These are phyloP conservation scores for Bimastos eiseni DNA, from an alignment of 2,888 invertebrate species.

Conservation along the genomic window DNA sequence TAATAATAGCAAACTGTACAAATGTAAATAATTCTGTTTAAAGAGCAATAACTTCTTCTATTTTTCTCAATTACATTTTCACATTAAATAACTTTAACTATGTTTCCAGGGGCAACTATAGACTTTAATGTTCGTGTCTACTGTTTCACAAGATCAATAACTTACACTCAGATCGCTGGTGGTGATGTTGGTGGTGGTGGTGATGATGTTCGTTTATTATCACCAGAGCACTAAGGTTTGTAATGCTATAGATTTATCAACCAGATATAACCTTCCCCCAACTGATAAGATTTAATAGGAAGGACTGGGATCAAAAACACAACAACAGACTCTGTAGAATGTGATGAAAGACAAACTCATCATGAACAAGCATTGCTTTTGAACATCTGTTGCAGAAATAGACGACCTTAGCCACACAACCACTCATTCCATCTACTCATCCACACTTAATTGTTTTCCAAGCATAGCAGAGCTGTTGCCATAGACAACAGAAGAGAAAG, in stretches of 20 bases:
- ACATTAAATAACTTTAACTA: not conserved
- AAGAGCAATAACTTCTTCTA: not conserved
- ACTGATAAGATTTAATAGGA: not conserved
- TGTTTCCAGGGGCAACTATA: no score
- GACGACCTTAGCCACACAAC: not conserved
- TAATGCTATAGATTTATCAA: not conserved
- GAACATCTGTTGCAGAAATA: not conserved
- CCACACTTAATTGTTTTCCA: not conserved
- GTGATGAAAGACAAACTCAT: constrained; percentile 13
- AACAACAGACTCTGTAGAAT: not conserved
- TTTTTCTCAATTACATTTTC: not conserved
- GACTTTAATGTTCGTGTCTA: no score
- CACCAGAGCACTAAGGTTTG: no score
- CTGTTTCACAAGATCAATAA: no score
- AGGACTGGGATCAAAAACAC: not conserved
- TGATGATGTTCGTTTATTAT: no score
- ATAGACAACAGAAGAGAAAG: not conserved
- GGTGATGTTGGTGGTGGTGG: no score
- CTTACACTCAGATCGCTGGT: no score
- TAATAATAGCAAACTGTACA: not conserved
- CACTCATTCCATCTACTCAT: not conserved
- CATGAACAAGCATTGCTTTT: not conserved
- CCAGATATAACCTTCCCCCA: not conserved
- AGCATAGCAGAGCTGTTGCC: not conserved
- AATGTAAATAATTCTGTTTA: not conserved